These are phyloP conservation scores for Ispidina picta DNA, from an alignment of 2,797 vertebrate species.

Conservation along the genomic window DNA sequence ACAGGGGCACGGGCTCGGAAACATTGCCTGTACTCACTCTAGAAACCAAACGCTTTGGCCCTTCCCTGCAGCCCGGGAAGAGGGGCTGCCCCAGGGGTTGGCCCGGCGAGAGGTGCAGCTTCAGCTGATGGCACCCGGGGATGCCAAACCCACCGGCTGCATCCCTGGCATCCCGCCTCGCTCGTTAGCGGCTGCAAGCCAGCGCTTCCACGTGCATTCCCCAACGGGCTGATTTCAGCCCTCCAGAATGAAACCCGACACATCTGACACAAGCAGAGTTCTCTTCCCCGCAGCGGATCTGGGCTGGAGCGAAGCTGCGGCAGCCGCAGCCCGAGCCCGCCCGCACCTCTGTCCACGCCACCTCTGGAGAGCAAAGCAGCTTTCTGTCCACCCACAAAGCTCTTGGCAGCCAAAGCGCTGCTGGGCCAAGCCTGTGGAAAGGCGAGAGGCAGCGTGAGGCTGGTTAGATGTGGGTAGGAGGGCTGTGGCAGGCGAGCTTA, in stretches of 20 bases:
- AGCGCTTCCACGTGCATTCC: accelerated
- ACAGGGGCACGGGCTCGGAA: background rate
- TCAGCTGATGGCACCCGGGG: background rate
- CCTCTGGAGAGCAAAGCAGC: accelerated
- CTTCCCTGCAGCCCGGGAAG: background rate
- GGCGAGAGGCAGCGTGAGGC: background rate
- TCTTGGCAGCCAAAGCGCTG: background rate
- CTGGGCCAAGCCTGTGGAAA: background rate
- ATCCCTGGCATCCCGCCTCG: background rate
- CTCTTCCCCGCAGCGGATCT: background rate
- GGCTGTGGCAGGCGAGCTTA: background rate
- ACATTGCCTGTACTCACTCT: background rate
- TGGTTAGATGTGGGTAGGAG: background rate
- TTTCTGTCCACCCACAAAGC: background rate
- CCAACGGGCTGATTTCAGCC: background rate
- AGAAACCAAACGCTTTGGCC: background rate
- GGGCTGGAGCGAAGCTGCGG: background rate
- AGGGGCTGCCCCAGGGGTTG: background rate
- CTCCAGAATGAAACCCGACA: background rate
- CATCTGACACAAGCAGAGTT: background rate
- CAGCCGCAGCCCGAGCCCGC: background rate
- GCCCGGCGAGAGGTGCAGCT: background rate
- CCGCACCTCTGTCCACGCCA: accelerated
- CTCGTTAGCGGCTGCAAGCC: background rate
- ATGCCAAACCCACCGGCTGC: background rate